Evolutionary conservation across 2,113 vertebrate genomes (phyloP), one percentile per base, ranked within the genome.

Genomic region (Protomyctophum bolini): DNA sequence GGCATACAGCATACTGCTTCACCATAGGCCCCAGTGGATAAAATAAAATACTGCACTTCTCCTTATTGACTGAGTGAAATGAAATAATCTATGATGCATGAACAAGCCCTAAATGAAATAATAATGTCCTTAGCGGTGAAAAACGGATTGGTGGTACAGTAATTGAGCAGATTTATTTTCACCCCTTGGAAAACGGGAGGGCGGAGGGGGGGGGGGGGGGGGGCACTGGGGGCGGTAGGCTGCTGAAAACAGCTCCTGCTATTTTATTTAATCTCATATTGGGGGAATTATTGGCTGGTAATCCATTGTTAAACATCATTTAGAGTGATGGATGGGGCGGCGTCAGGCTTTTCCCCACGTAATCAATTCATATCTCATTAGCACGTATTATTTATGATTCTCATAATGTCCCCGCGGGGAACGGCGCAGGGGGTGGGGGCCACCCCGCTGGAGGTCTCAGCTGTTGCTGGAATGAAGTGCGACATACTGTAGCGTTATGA

Each of bases 281-380:
- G 95, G 94, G 94, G 92, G 93, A 96, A 94, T 96, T 96, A 94
- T 91, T 92, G 94, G 91, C 92, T 96, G 93, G 94, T 96, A 97
- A 97, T 95, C 95, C 94, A 94, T 95, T 89, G 86, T 95, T 97
- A 96, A 96, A 95, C 93, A 96, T 95, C 88, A 95, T 96, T 96
- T 96, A 95, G 95, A 90, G 94, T 97, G 96, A 97, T 94, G 93
- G 94, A 97, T 98, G 92, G 91, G 94, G 95, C 21, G 94, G 83
- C 75, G 94, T 93, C 95, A 95, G 88, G 91, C 92, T 93, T 95
- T 88, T 94, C 90, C 93, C 92, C 95, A 91, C 93, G 88, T 95
- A 95, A 96, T 97, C 96, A 96, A 96, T 97, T 95, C 92, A 92
- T 97, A 96, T 95, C 96, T 96, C 94, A 96, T 97, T 98, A 97